Base-by-base conservation (phyloP, 1,140 invertebrate genomes). In the Brachionus rotundiformis region DNA sequence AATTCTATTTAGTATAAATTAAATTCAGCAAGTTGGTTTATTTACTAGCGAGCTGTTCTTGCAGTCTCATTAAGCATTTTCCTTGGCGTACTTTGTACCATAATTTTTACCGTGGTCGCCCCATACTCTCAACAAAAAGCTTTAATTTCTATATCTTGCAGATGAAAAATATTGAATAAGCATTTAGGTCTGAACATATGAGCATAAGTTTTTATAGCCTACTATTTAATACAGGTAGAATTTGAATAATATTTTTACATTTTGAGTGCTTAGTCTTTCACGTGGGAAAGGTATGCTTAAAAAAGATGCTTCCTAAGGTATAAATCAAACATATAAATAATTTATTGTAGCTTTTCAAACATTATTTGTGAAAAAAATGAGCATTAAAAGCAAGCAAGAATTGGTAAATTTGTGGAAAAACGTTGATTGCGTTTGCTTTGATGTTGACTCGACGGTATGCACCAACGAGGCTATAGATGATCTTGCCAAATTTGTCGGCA, bases 401-500 rank as follows among this genome's bases (percentile, higher is more conserved):
- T 73, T 73, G 36, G 36, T 73, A 19, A 25, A 44, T 44, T 73
- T 73, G 29, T 95, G 94, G 92, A 90, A 90, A 83, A 89, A 89
- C 16, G 92, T 94, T 0, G 93, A 98, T 87, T 94, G 94, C 79
- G 93, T 99, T 0, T 97, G 95, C 86, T 98, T 99, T 87, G 96
- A 98, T 88, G 95, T 98, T 0, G 96, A 99, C 88, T 98, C 96
- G 0, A 98, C 96, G 0, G 94, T 98, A 3, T 95, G 96, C 39
- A 90, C 90, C 84, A 95, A 98, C 88, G 96, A 98, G 89, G 96
- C 93, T 19, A 95, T 98, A 75, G 96, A 98, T 88, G 95, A 98
- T 88, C 89, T 98, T 49, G 96, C 96, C 1, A 92, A 92, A 82
- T 98, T 93, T 90, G 95, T 94, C 85, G 93, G 93, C 10, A 95